A percentile compares a stretch with the other conserved stretches of the same genome.
These are phyloP conservation scores for Dromaius novaehollandiae DNA, from an alignment of 2,113 vertebrate species.

Conservation along the genomic window DNA sequence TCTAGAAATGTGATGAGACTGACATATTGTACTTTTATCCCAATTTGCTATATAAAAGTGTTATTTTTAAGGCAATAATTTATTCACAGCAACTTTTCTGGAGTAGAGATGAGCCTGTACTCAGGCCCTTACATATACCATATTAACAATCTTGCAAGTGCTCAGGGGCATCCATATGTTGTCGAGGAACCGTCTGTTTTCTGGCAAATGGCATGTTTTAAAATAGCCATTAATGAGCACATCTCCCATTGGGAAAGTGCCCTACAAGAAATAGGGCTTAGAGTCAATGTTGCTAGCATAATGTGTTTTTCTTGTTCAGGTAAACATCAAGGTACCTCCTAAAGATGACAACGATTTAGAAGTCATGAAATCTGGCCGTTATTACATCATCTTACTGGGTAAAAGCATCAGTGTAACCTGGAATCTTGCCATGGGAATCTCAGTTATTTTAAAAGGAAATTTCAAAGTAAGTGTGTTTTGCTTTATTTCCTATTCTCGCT, in stretches of 20 bases:
- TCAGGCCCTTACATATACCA: neutral
- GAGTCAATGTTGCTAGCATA: neutral
- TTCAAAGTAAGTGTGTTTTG: slow-evolving; percentile 80
- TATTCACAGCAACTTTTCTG: neutral
- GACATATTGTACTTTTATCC: neutral
- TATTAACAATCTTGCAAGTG: neutral
- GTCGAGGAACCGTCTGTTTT: neutral
- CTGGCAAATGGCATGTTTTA: neutral
- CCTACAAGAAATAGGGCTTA: neutral
- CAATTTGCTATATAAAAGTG: neutral
- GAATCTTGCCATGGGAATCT: slow-evolving; percentile 85
- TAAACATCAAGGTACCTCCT: slow-evolving; percentile 85
- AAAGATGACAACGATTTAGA: slow-evolving; percentile 81
- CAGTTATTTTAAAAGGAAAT: slow-evolving; percentile 84
- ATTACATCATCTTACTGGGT: slow-evolving; percentile 86
- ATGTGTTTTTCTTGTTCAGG: slow-evolving; percentile 68
- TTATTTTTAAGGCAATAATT: neutral
- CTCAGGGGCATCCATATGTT: neutral
- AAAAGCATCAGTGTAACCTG: slow-evolving; percentile 86
- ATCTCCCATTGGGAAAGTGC: neutral
- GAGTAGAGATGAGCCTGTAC: neutral
- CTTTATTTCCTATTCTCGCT: neutral
- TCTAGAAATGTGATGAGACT: neutral
- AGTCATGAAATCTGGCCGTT: slow-evolving; percentile 87
- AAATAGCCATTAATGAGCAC: neutral